Base-by-base conservation (phyloP, 2,888 invertebrate genomes). In the Automeris io region DNA sequence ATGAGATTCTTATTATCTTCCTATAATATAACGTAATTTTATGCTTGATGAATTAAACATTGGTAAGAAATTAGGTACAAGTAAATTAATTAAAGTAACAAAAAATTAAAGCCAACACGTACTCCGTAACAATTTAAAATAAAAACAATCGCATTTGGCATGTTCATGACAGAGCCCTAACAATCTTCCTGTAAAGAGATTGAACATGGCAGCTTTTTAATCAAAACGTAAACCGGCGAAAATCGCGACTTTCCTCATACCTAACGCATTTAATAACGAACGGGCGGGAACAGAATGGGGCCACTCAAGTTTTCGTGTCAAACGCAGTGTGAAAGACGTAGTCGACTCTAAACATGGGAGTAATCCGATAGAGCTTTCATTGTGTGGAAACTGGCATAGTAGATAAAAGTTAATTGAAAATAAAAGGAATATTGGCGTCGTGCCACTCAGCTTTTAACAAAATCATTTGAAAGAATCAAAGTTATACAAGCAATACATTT, bases 231-330 rank as follows among this genome's bases (percentile, higher is more conserved):
- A 58, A 53, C 49, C 45, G 23, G 40, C 39, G 50, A 49, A 52
- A 46, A 52, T 53, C 42, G 43, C 49, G 41, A 43, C 35, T 56
- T 54, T 53, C 44, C 40, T 19, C 41, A 51, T 52, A 57, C 48
- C 49, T 54, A 53, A 46, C 44, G 46, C 46, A 46, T 48, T 56
- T 54, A 55, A 55, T 55, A 59, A 57, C 39, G 35, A 44, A 35
- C 33, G 18, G 35, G 41, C 25, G 18, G 31, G 9, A 26, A 13
- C 34, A 29, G 18, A 31, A 36, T 12, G 21, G 36, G 12, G 12
- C 34, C 43, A 38, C 41, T 42, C 51, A 54, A 54, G 50, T 53
- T 57, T 58, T 56, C 52, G 60, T 45, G 70, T 65, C 67, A 61
- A 61, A 65, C 43, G 46, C 67, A 68, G 49, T 22, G 34, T 18